Conservation (phyloP, 2,113 vertebrate species). For the Oreotrochilus melanogaster region DNA sequence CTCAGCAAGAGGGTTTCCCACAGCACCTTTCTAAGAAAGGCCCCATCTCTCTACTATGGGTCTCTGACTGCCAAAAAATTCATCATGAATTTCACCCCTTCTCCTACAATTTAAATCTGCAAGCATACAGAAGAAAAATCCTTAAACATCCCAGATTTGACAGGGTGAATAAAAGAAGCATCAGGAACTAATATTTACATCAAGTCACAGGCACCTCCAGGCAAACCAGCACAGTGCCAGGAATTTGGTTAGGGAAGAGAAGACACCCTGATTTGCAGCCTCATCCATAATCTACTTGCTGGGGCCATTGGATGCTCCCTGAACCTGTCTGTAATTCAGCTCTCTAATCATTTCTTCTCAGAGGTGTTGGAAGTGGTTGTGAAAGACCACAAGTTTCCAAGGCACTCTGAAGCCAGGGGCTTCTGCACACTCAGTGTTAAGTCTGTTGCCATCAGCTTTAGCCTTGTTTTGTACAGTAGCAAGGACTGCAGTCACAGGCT, state of each 20-base stretch:
- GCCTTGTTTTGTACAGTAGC: neutral
- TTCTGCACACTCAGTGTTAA: neutral
- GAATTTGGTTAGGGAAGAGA: neutral
- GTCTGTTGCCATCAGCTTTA: neutral
- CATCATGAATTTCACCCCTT: neutral
- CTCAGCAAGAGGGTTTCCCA: neutral
- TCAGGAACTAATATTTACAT: neutral
- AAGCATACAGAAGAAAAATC: accelerated
- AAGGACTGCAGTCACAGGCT: neutral
- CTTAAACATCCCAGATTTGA: neutral
- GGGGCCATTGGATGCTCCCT: neutral
- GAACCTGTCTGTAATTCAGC: neutral
- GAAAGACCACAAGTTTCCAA: neutral
- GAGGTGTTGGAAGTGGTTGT: neutral
- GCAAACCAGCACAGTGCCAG: neutral
- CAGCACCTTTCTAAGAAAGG: neutral
- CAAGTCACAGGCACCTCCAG: accelerated
- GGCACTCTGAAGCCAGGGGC: neutral
- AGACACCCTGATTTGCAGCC: neutral
- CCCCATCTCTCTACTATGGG: accelerated
- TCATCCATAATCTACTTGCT: neutral
- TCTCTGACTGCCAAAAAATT: neutral
- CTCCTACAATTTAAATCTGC: neutral
- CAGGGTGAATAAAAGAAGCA: neutral
- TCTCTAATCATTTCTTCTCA: neutral